Percentiles rank a stretch among this genome's conserved stretches.
These are phyloP conservation scores for Chironomus tepperi DNA, from an alignment of 1,140 invertebrate genomes.

Conservation along the genomic window DNA sequence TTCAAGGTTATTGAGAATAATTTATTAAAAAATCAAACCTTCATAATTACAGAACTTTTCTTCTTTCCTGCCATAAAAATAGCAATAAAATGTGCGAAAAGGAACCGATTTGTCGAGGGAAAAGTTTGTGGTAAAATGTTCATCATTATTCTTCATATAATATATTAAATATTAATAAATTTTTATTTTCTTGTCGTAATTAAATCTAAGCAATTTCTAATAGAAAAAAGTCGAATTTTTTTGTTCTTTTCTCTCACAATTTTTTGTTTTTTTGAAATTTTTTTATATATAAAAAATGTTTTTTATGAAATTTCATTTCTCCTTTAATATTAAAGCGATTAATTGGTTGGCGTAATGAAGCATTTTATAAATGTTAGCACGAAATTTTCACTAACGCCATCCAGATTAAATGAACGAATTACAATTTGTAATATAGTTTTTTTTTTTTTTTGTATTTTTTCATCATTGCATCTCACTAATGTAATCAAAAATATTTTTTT, in stretches of 20 bases:
- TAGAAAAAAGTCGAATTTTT: slow-evolving; percentile 8
- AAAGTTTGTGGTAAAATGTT: neutral
- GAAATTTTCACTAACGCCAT: neutral
- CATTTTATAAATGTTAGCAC: neutral
- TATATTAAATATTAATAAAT: neutral
- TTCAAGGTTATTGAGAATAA: too few relatives aligned
- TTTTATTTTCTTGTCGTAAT: neutral
- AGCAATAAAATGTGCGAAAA: too few relatives aligned
- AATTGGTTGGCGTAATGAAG: neutral
- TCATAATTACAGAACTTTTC: too few relatives aligned
- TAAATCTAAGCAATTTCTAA: neutral
- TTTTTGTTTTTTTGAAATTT: slow-evolving; percentile 15
- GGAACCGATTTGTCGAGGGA: too few relatives aligned
- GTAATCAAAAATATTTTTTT: slow-evolving; percentile 11
- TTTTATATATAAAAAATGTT: neutral
- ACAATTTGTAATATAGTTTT: slow-evolving; percentile 5
- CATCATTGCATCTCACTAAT: neutral
- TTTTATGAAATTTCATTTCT: neutral
- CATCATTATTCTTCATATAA: neutral
- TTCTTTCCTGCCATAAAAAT: too few relatives aligned
- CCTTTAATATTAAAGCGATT: slow-evolving; percentile 9
- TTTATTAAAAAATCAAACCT: too few relatives aligned
- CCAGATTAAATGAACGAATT: neutral
- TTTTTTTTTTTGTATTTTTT: slow-evolving; percentile 1
- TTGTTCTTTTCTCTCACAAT: neutral